Evolutionary conservation across 2,797 vertebrate genomes (phyloP).

Genomic region (Muscicapa striata): DNA sequence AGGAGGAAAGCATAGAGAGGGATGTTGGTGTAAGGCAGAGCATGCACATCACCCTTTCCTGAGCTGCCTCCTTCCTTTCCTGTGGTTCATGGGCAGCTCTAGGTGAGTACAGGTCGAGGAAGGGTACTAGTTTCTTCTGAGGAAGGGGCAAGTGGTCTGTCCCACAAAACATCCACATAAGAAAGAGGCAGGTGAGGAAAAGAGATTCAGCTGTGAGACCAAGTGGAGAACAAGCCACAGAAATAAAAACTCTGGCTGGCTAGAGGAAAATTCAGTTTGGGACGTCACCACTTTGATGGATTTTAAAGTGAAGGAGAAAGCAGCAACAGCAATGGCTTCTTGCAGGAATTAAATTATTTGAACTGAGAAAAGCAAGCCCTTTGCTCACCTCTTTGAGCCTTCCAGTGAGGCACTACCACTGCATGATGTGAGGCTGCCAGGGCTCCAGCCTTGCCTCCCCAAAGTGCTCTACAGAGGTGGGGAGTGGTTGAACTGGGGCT

Average conservation of each 20-base stretch:
- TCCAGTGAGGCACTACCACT: not conserved
- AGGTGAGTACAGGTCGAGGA: not conserved
- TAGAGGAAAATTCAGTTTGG: not conserved
- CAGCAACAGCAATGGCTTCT: not conserved
- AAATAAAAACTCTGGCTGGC: not conserved
- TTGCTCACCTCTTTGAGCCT: not conserved
- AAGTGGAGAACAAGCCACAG: not conserved
- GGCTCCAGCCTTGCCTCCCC: not conserved
- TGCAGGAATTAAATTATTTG: not conserved
- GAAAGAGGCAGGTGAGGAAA: not conserved
- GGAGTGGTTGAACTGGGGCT: not conserved
- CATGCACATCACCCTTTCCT: not conserved
- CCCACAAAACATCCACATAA: not conserved
- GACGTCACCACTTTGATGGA: not conserved
- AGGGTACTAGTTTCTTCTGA: not conserved
- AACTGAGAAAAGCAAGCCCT: not conserved
- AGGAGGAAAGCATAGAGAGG: not conserved
- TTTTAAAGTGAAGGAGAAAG: not conserved
- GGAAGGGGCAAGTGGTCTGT: not conserved
- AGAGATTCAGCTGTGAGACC: not conserved
- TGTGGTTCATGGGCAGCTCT: not conserved
- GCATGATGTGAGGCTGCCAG: fast-evolving
- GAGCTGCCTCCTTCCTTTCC: not conserved
- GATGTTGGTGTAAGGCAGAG: not conserved
- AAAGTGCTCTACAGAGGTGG: not conserved